Evolutionary conservation across 2,113 vertebrate species (phyloP).

Genomic region (Ptychochromis oligacanthus): DNA sequence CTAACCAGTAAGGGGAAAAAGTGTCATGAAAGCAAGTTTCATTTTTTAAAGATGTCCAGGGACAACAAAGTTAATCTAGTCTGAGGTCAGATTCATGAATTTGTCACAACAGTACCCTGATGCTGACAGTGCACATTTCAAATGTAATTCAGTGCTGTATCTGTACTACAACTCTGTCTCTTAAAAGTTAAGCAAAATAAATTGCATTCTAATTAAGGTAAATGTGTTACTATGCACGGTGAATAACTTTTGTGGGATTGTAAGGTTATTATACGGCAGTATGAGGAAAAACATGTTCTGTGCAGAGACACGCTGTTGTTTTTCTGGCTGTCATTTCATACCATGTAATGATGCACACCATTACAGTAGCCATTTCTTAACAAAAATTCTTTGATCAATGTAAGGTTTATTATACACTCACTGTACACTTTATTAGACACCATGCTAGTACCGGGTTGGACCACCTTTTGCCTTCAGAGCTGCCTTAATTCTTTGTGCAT

Average conservation of each 20-base stretch:
- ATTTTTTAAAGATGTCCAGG: background rate
- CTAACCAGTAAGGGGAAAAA: background rate
- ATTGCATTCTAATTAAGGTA: background rate
- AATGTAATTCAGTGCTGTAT: background rate
- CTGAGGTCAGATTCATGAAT: slow-evolving; percentile 15
- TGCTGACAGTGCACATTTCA: background rate
- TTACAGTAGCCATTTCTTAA: background rate
- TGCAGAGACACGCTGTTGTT: background rate
- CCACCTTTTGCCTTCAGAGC: no score
- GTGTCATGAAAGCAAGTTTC: slow-evolving; percentile 5
- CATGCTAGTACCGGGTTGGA: background rate
- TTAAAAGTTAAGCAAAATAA: background rate
- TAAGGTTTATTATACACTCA: background rate
- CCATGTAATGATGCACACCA: background rate
- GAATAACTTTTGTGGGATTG: background rate
- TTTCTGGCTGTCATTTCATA: no score
- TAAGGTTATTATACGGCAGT: background rate
- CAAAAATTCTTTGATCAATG: background rate
- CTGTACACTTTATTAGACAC: background rate
- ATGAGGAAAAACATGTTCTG: background rate
- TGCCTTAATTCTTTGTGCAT: no score
- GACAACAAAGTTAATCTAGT: slow-evolving; percentile 2
- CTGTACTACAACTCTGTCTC: background rate
- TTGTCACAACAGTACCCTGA: background rate
- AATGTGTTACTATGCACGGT: background rate